phyloP scores from a whole-genome alignment of 2,797 vertebrate species.

The Mionectes olivaceus region DNA sequence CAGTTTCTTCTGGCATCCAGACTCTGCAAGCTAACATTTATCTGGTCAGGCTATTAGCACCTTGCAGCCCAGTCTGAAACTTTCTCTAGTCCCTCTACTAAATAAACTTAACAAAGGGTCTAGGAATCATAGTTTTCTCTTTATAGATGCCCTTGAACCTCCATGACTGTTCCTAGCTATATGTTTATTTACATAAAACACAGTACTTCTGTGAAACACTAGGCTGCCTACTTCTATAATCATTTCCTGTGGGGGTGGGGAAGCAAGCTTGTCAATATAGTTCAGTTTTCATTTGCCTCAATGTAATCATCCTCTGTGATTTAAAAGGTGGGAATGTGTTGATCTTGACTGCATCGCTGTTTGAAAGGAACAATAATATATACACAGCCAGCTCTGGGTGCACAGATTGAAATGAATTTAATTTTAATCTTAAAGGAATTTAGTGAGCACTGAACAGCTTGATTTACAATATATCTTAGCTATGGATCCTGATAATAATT shows the following conservation, averaged over 20 bases:
- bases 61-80: slow-evolving; percentile 55
- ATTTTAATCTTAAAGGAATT: slow-evolving; percentile 3
- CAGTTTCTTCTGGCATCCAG: slow-evolving; percentile 67
- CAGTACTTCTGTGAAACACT: slow-evolving; percentile 26
- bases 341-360: not conserved
- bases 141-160: slow-evolving; percentile 41
- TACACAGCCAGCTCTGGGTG: not conserved
- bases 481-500: not conserved
- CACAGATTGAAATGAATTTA: not conserved
- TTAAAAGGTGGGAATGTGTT: not conserved
- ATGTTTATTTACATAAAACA: slow-evolving; percentile 48
- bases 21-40: slow-evolving; percentile 73
- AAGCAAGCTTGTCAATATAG: not conserved
- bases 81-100: slow-evolving; percentile 26
- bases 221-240: not conserved
- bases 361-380: not conserved
- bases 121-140: slow-evolving; percentile 62
- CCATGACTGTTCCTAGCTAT: slow-evolving; percentile 28
- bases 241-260: not conserved
- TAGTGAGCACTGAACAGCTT: not conserved
- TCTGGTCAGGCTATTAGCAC: slow-evolving; percentile 72
- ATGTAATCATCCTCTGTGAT: not conserved
- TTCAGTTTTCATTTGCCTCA: slow-evolving; percentile 17
- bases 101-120: slow-evolving; percentile 51
- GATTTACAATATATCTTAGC: not conserved